Evolutionary conservation across 1,140 invertebrate genomes (phyloP).

Genomic region (Palaemon carinicauda): DNA sequence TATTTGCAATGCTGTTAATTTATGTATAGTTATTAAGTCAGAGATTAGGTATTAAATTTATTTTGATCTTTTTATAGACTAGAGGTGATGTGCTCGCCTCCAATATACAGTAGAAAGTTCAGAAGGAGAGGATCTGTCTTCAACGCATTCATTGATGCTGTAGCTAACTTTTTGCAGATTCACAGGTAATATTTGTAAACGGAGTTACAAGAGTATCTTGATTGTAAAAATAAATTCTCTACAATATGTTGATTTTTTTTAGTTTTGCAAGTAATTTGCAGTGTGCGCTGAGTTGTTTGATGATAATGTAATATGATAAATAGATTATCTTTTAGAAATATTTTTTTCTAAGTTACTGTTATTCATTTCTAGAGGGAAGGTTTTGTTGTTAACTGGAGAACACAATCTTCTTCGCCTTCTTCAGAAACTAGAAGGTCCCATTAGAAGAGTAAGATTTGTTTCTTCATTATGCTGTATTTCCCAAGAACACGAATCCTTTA

Average conservation of each 20-base stretch:
- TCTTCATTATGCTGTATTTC: neutral
- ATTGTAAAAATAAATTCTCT: neutral
- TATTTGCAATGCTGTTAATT: neutral
- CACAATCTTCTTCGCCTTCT: slow-evolving; percentile 23
- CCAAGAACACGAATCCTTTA: neutral
- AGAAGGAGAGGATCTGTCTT: slow-evolving; percentile 20
- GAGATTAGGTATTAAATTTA: neutral
- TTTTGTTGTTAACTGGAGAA: slow-evolving; percentile 11
- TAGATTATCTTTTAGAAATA: neutral
- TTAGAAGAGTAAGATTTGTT: slow-evolving; percentile 38
- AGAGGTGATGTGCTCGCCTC: slow-evolving; percentile 16
- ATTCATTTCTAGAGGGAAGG: slow-evolving; percentile 25
- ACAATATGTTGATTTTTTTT: neutral
- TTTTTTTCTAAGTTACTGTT: neutral
- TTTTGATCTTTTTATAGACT: neutral
- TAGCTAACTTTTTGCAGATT: slow-evolving; percentile 32
- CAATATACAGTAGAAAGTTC: slow-evolving; percentile 14
- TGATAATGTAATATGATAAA: neutral
- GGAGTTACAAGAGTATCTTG: neutral
- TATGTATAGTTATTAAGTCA: neutral
- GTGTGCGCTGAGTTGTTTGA: neutral
- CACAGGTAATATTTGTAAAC: slow-evolving; percentile 21
- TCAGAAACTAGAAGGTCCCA: slow-evolving; percentile 4
- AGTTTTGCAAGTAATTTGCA: neutral
- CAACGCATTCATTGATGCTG: slow-evolving; percentile 18